A percentile compares a stretch with the other conserved stretches of the same genome.
These are phyloP conservation scores for Diplazon laetatorius DNA, from an alignment of 2,888 invertebrate genomes.

Conservation along the genomic window DNA sequence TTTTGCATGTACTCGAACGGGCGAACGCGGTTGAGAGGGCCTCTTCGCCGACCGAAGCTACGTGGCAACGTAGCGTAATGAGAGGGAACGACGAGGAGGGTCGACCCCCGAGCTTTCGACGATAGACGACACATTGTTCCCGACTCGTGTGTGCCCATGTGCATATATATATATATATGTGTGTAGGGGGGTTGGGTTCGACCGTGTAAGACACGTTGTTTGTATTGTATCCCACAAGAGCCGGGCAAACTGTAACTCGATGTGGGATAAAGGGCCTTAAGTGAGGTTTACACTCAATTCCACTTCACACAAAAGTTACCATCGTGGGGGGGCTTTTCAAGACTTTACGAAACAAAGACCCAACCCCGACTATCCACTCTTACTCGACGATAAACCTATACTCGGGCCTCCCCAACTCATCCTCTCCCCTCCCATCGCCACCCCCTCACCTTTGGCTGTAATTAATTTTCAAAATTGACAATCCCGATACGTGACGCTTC, in stretches of 20 bases:
- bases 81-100: background rate
- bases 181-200: no score
- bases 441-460: no score
- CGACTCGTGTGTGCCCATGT: slow-evolving; percentile 1
- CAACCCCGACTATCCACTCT: no score
- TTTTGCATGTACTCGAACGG: slow-evolving; percentile 24
- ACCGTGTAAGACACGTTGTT: slow-evolving; percentile 12
- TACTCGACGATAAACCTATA: no score
- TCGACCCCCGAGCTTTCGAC: background rate
- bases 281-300: slow-evolving; percentile 23
- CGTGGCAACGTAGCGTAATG: slow-evolving; percentile 6
- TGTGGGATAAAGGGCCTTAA: background rate
- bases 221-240: slow-evolving; percentile 16
- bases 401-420: no score
- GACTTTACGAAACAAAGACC: slow-evolving; percentile 14
- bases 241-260: slow-evolving; percentile 14
- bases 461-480: slow-evolving; percentile 32
- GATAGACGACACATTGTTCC: slow-evolving; percentile 22
- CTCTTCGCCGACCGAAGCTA: slow-evolving; percentile 2
- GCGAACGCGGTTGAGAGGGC: slow-evolving; percentile 10
- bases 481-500: slow-evolving; percentile 13
- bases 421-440: no score
- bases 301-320: background rate
- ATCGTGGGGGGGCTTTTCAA: slow-evolving; percentile 3
- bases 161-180: no score